Percentiles rank a stretch among this genome's conserved stretches.
Evolutionary conservation across 2,888 invertebrate species (phyloP).

Genomic region (Netelia fuscicornis): DNA sequence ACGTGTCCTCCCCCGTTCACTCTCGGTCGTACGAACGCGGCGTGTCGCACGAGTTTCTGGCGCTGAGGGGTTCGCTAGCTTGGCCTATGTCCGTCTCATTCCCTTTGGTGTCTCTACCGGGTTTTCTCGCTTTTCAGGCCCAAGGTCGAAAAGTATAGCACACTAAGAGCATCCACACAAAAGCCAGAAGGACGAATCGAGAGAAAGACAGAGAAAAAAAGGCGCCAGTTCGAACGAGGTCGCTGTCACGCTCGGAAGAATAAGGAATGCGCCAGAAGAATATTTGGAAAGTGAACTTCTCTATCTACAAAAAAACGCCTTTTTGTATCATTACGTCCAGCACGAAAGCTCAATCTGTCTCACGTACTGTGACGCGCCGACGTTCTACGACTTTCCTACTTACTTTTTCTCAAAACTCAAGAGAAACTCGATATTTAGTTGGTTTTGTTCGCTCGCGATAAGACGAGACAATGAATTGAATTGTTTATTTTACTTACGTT

Average conservation of each 20-base stretch:
- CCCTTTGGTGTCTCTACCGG: background rate
- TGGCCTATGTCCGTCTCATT: slow-evolving; percentile 1
- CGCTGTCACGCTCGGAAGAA: slow-evolving; percentile 4
- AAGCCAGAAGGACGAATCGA: slow-evolving; percentile 37
- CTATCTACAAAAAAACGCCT: slow-evolving; percentile 1
- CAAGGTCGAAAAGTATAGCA: slow-evolving; percentile 43
- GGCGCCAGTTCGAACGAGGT: slow-evolving; percentile 62
- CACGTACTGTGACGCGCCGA: background rate
- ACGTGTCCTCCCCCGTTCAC: slow-evolving; percentile 20
- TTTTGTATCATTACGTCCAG: slow-evolving; percentile 16
- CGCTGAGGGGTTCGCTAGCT: background rate
- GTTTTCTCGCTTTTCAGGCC: background rate
- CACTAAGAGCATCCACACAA: slow-evolving; percentile 4
- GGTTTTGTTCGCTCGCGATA: background rate
- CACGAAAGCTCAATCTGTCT: slow-evolving; percentile 53
- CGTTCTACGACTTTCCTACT: background rate
- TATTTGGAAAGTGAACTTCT: slow-evolving; percentile 44
- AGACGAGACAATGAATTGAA: background rate
- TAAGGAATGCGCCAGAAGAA: slow-evolving; percentile 4
- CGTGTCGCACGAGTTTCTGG: slow-evolving; percentile 3
- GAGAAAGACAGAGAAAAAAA: slow-evolving; percentile 37
- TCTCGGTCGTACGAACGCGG: slow-evolving; percentile 26
- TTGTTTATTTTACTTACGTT: too few species aligned
- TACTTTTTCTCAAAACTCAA: background rate
- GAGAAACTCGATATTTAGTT: background rate